Evolutionary conservation across 2,113 vertebrate species (phyloP).

Genomic region (Callorhinus ursinus): DNA sequence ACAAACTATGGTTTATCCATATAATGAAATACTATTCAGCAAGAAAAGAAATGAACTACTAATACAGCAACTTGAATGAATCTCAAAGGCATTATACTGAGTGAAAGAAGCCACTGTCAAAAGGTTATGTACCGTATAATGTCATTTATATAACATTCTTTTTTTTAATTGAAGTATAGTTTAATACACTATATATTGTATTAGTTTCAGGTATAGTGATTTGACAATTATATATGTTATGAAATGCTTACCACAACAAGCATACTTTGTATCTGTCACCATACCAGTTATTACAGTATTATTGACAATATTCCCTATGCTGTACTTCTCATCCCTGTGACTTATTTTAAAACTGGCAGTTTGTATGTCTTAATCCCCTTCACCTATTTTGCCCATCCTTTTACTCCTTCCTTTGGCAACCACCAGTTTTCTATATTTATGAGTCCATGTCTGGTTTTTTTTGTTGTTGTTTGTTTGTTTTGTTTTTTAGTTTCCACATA

Average conservation of each 20-base stretch:
- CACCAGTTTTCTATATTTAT: background rate
- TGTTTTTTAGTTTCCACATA: background rate
- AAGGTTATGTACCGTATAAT: background rate
- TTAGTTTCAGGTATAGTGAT: background rate
- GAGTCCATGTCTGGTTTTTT: background rate
- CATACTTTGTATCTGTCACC: background rate
- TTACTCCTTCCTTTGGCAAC: background rate
- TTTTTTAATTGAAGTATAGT: background rate
- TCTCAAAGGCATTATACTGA: background rate
- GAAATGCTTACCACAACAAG: background rate
- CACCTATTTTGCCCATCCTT: background rate
- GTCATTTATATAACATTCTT: background rate
- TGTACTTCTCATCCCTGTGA: background rate
- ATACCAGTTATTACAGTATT: background rate
- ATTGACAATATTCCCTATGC: background rate
- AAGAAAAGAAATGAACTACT: background rate
- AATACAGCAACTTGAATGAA: background rate
- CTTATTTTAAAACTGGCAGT: background rate
- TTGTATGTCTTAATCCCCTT: background rate
- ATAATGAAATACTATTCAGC: background rate
- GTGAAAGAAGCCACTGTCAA: background rate
- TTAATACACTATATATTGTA: background rate
- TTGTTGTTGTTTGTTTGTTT: background rate
- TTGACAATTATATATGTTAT: background rate
- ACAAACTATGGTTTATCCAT: background rate